Evolutionary conservation across 1,140 invertebrate genomes (phyloP).

Genomic region (Musca domestica): DNA sequence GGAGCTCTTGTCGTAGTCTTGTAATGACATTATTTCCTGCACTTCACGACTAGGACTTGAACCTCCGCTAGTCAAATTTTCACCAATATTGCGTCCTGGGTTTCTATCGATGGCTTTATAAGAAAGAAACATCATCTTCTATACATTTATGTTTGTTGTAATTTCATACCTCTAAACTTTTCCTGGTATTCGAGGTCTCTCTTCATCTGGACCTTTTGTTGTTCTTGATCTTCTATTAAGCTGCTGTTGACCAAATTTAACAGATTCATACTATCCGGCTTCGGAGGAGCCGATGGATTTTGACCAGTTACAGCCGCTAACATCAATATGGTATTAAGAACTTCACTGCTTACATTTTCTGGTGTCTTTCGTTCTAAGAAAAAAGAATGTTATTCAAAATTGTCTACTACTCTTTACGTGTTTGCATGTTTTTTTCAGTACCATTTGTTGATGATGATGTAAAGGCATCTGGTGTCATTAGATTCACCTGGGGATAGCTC

Average conservation of each 20-base stretch:
- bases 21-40: conserved; percentile 70
- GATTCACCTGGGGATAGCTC: conserved; percentile 55
- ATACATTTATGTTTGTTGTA: neutral
- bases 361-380: conserved; percentile 28
- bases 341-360: conserved; percentile 45
- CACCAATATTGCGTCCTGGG: conserved; percentile 39
- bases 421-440: conserved; percentile 23
- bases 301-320: conserved; percentile 44
- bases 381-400: no score
- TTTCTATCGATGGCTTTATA: conserved; percentile 41
- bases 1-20: conserved; percentile 45
- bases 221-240: conserved; percentile 46
- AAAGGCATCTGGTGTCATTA: conserved; percentile 88
- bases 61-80: conserved; percentile 60
- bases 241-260: conserved; percentile 50
- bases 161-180: conserved; percentile 36
- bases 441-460: conserved; percentile 64
- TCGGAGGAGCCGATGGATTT: conserved; percentile 24
- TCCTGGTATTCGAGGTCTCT: conserved; percentile 42
- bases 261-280: conserved; percentile 37
- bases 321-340: conserved; percentile 48
- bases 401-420: neutral
- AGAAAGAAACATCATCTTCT: neutral
- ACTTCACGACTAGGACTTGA: conserved; percentile 86
- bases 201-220: conserved; percentile 43